phyloP scores from a whole-genome alignment of 2,113 vertebrate species.

The Ophthalmolycus amberensis region DNA sequence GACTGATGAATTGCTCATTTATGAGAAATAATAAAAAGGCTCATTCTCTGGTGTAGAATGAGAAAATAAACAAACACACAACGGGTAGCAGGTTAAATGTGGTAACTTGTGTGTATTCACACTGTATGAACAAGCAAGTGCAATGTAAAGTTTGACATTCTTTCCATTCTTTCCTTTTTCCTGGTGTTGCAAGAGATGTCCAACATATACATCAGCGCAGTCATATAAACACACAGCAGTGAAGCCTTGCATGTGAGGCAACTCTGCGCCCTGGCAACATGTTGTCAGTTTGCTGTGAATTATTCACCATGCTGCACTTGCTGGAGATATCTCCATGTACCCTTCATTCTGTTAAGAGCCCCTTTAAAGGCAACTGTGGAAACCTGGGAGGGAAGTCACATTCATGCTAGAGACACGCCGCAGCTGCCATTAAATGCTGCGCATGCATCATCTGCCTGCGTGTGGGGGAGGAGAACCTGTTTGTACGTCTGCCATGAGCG shows the following conservation, averaged over 20 bases:
- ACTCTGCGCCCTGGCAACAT: constrained; percentile 47
- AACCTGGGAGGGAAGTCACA: constrained; percentile 46
- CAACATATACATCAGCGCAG: constrained; percentile 23
- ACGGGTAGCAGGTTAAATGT: neutral
- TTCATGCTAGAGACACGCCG: constrained; percentile 22
- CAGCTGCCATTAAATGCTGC: constrained; percentile 25
- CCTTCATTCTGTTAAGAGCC: constrained; percentile 61
- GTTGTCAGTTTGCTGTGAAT: constrained; percentile 67
- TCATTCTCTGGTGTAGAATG: no score
- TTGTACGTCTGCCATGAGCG: constrained; percentile 31
- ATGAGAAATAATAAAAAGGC: neutral
- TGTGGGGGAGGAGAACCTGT: constrained; percentile 34
- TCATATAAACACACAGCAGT: constrained; percentile 47
- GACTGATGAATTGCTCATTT: neutral
- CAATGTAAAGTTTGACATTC: neutral
- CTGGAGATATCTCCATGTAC: constrained; percentile 60
- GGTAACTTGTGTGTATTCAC: neutral
- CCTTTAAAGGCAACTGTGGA: constrained; percentile 52
- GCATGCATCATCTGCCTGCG: constrained; percentile 34
- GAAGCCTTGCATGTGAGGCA: constrained; percentile 43
- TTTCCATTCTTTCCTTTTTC: neutral
- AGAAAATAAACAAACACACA: no score
- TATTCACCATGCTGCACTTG: constrained; percentile 66
- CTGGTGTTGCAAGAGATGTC: neutral
- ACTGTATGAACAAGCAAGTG: neutral